Evolutionary conservation across 2,113 vertebrate species (phyloP).

Genomic region (Rhombomys opimus): DNA sequence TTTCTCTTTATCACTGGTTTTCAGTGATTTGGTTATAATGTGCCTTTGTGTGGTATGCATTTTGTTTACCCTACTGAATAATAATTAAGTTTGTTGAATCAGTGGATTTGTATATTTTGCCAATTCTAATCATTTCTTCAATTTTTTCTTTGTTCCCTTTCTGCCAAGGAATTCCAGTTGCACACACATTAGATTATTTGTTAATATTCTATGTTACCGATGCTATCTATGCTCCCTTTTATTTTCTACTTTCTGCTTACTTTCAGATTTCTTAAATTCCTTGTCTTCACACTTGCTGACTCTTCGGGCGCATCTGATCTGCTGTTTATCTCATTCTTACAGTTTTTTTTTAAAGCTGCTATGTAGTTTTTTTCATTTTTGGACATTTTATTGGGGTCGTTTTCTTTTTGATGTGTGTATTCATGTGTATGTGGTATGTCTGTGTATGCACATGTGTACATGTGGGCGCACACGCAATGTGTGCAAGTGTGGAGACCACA

Average conservation of each 20-base stretch:
- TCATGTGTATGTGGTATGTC: background rate
- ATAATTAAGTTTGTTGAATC: conserved; percentile 12
- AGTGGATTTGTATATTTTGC: background rate
- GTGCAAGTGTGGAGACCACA: background rate
- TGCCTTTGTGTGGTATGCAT: background rate
- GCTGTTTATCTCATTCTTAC: background rate
- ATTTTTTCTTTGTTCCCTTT: background rate
- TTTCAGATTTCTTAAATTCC: background rate
- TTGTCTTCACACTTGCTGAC: conserved; percentile 36
- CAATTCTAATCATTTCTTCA: conserved; percentile 36
- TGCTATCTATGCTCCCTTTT: background rate
- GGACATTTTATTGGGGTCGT: background rate
- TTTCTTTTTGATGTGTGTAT: background rate
- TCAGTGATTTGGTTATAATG: background rate
- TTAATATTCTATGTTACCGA: background rate
- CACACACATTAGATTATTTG: background rate
- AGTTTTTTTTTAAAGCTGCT: conserved; percentile 39
- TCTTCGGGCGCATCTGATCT: background rate
- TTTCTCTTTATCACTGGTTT: conserved; percentile 29
- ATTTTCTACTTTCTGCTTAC: conserved; percentile 13
- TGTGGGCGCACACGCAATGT: background rate
- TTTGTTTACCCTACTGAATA: background rate
- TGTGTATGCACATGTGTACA: background rate
- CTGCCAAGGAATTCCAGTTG: background rate
- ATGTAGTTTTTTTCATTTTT: background rate